Percentiles rank a stretch among this genome's conserved stretches.
phyloP scores from a whole-genome alignment of 1,140 invertebrate species.

The Euschistus heros region DNA sequence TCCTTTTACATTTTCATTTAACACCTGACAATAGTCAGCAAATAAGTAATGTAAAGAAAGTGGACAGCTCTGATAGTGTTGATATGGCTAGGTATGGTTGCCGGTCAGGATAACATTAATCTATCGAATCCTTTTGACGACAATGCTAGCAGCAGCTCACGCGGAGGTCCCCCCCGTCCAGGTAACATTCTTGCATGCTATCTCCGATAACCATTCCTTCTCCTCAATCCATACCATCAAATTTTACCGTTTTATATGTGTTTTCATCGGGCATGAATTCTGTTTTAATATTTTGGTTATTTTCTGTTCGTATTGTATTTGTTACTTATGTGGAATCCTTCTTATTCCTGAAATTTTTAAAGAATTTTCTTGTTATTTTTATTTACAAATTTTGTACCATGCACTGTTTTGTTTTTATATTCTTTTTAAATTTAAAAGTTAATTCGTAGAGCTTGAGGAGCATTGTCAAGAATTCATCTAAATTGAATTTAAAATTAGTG shows the following conservation, averaged over 20 bases:
- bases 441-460: too few relatives aligned
- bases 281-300: slow-evolving; percentile 6
- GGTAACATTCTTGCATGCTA: slow-evolving; percentile 19
- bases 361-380: too few relatives aligned
- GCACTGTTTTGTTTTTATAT: too few relatives aligned
- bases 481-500: too few relatives aligned
- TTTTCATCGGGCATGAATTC: slow-evolving; percentile 9
- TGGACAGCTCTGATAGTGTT: slow-evolving; percentile 7
- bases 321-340: neutral
- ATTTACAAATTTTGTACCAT: too few relatives aligned
- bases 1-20: neutral
- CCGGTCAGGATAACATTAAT: slow-evolving; percentile 51
- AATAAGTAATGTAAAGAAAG: neutral
- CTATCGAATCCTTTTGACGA: slow-evolving; percentile 75
- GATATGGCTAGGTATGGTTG: slow-evolving; percentile 19
- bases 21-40: neutral
- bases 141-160: slow-evolving; percentile 48
- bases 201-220: neutral
- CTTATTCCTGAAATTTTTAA: neutral
- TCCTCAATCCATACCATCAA: neutral
- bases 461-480: too few relatives aligned
- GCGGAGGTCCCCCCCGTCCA: slow-evolving; percentile 34
- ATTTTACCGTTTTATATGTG: slow-evolving; percentile 4
- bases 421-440: too few relatives aligned
- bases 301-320: slow-evolving; percentile 5